A percentile compares a stretch with the other conserved stretches of the same genome.
phyloP scores from a whole-genome alignment of 2,888 invertebrate genomes.

The Strigamia maritima region DNA sequence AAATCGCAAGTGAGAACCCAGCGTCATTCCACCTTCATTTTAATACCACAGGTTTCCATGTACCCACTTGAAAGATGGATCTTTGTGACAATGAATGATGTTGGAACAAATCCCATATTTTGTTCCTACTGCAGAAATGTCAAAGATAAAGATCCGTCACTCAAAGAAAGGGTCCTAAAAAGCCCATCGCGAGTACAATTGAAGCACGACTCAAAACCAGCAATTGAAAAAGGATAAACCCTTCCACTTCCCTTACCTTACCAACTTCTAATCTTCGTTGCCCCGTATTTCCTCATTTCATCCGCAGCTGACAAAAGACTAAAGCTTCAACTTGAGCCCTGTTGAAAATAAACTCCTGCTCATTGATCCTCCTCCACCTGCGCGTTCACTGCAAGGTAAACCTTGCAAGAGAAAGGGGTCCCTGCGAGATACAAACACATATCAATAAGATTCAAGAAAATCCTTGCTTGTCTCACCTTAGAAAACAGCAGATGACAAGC shows the following conservation, averaged over 20 bases:
- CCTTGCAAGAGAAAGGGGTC: no score
- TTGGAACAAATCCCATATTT: not conserved
- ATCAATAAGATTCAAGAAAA: no score
- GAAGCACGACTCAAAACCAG: not conserved
- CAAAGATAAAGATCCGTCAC: no score
- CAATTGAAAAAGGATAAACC: not conserved
- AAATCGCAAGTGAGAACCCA: no score
- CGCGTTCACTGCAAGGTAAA: not conserved
- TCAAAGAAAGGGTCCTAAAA: no score
- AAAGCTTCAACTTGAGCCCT: not conserved
- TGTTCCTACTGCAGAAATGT: no score
- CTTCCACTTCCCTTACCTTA: not conserved
- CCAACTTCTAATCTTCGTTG: not conserved
- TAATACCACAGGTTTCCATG: no score
- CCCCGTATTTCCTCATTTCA: not conserved
- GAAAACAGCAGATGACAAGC: no score
- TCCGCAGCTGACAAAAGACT: not conserved
- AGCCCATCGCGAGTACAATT: not conserved
- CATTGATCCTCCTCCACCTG: not conserved
- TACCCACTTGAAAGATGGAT: not conserved
- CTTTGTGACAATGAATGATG: not conserved
- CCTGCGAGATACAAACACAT: no score
- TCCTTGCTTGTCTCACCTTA: no score
- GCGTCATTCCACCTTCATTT: no score
- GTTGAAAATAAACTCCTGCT: not conserved